phyloP scores from a whole-genome alignment of 2,888 invertebrate genomes.

The Metacarcinus magister region DNA sequence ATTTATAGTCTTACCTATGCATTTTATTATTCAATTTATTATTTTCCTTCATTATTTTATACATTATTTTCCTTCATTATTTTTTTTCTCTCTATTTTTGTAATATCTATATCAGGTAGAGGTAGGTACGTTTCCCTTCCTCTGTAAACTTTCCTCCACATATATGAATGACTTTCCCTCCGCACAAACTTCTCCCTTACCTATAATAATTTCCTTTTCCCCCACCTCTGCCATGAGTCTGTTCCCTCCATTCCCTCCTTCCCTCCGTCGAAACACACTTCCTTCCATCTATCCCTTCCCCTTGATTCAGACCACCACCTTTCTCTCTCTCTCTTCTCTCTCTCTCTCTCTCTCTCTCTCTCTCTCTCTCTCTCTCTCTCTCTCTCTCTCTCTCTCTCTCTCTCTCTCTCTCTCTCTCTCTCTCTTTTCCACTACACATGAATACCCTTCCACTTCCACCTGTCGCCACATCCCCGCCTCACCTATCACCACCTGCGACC shows the following conservation, averaged over 20 bases:
- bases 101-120: neutral
- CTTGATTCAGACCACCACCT: neutral
- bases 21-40: neutral
- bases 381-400: slow-evolving; percentile 2
- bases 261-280: neutral
- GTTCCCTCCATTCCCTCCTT: neutral
- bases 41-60: neutral
- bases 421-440: neutral
- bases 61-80: neutral
- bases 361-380: slow-evolving; percentile 19
- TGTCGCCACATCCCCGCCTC: neutral
- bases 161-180: neutral
- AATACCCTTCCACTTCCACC: neutral
- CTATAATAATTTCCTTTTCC: neutral
- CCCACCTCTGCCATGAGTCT: neutral
- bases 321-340: neutral
- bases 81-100: neutral
- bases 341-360: neutral
- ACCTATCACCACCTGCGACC: neutral
- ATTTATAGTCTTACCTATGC: neutral
- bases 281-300: neutral
- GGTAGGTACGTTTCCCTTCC: neutral
- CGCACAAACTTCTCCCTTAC: neutral
- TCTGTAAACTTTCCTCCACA: neutral
- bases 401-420: neutral